Conservation (phyloP, 2,797 vertebrate species). For the Pseudochromis fuscus region DNA sequence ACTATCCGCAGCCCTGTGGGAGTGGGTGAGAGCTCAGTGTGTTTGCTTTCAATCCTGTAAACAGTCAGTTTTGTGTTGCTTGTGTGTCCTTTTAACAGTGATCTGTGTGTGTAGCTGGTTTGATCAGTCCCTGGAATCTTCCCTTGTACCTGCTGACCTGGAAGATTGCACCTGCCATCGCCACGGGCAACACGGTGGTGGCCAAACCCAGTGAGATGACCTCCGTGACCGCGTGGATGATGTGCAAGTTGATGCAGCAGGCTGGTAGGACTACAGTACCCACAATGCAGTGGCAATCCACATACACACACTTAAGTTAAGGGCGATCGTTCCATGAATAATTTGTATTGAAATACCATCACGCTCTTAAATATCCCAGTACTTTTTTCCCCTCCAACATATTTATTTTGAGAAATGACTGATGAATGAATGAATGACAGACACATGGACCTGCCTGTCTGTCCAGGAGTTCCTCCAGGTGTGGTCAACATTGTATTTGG, state of each 20-base stretch:
- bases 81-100: neutral
- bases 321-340: no score
- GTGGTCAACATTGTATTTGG: slow-evolving; percentile 96
- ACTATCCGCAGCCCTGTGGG: slow-evolving; percentile 91
- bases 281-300: slow-evolving; percentile 17
- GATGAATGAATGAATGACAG: no score
- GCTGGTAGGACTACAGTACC: slow-evolving; percentile 85
- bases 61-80: neutral
- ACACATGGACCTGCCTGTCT: neutral
- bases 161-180: slow-evolving; percentile 97
- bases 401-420: no score
- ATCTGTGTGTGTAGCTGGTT: slow-evolving; percentile 85
- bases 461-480: slow-evolving; percentile 90
- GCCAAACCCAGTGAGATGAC: slow-evolving; percentile 99
- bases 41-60: neutral
- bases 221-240: slow-evolving; percentile 97
- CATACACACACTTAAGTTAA: no score
- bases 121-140: slow-evolving; percentile 98
- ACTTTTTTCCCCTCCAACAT: no score
- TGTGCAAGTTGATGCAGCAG: slow-evolving; percentile 92
- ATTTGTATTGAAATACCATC: no score
- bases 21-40: slow-evolving; percentile 85
- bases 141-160: slow-evolving; percentile 96
- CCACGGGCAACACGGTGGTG: slow-evolving; percentile 94
- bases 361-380: no score